These are phyloP conservation scores for Psammodynastes pulverulentus DNA, from an alignment of 2,113 vertebrate genomes.

Conservation along the genomic window DNA sequence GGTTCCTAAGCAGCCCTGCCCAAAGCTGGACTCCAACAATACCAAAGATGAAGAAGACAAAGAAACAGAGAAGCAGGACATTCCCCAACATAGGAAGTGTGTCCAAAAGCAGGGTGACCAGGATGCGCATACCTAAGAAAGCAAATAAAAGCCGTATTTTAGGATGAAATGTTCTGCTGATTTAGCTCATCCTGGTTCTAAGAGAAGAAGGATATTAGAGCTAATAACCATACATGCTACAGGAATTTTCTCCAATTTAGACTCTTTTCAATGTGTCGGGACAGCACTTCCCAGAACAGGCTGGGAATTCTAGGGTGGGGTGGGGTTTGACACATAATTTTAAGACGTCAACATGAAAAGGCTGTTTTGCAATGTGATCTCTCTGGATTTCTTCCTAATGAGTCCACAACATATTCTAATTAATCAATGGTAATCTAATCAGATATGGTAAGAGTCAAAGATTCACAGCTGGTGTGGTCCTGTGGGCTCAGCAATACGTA, in stretches of 20 bases:
- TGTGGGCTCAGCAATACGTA: not conserved
- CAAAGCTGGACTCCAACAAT: constrained; percentile 84
- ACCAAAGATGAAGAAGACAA: constrained; percentile 91
- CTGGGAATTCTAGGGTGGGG: not conserved
- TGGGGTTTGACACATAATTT: not conserved
- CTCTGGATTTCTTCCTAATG: not conserved
- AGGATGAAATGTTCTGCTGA: rapidly evolving
- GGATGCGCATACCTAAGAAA: constrained; percentile 84
- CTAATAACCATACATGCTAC: not conserved
- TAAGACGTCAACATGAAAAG: not conserved
- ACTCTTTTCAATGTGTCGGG: not conserved
- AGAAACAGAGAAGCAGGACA: constrained; percentile 84
- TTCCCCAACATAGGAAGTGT: constrained; percentile 90
- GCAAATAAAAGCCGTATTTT: not conserved
- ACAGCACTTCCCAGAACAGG: not conserved
- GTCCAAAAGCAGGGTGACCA: constrained; percentile 86
- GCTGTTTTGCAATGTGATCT: not conserved
- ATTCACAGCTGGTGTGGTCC: not conserved
- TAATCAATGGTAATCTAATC: not conserved
- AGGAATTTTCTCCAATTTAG: not conserved
- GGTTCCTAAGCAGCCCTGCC: constrained; percentile 85
- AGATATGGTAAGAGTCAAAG: not conserved
- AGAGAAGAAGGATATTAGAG: not conserved
- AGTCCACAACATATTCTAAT: not conserved
- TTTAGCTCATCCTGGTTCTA: not conserved